Evolutionary conservation across 2,113 vertebrate genomes (phyloP).

Genomic region (Rhizomys pruinosus): DNA sequence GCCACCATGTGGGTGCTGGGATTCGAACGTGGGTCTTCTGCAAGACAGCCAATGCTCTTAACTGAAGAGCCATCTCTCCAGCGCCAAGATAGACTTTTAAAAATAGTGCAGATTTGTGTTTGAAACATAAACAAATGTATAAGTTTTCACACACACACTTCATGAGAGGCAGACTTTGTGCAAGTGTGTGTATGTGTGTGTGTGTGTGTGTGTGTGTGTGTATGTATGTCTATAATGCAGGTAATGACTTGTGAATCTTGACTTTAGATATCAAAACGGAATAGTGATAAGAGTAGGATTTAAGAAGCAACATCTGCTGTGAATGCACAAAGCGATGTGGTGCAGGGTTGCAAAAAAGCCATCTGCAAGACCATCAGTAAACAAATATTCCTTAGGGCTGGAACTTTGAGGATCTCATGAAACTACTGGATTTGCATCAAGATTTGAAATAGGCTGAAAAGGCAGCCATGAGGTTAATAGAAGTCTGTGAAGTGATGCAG

Average conservation of each 20-base stretch:
- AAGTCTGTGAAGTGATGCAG: background rate
- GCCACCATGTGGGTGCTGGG: too few species aligned
- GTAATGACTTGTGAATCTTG: background rate
- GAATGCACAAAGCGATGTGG: fast-evolving
- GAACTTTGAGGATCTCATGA: background rate
- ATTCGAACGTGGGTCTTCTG: too few species aligned
- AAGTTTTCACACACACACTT: background rate
- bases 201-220: background rate
- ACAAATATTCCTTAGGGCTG: background rate
- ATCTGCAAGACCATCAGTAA: background rate
- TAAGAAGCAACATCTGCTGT: background rate
- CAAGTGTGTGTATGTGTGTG: background rate
- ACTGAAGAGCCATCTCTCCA: too few species aligned
- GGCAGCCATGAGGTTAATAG: background rate
- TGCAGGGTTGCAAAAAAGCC: fast-evolving
- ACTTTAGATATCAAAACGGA: background rate
- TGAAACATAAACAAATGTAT: background rate
- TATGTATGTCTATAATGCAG: background rate
- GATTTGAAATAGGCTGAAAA: background rate
- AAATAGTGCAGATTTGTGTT: background rate
- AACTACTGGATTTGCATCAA: background rate
- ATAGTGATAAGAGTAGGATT: background rate
- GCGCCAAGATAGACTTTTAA: too few species aligned
- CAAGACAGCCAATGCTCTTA: too few species aligned
- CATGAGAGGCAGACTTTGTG: background rate